Evolutionary conservation across 2,797 vertebrate species (phyloP).

Genomic region (Odontamblyopus lacepedii): DNA sequence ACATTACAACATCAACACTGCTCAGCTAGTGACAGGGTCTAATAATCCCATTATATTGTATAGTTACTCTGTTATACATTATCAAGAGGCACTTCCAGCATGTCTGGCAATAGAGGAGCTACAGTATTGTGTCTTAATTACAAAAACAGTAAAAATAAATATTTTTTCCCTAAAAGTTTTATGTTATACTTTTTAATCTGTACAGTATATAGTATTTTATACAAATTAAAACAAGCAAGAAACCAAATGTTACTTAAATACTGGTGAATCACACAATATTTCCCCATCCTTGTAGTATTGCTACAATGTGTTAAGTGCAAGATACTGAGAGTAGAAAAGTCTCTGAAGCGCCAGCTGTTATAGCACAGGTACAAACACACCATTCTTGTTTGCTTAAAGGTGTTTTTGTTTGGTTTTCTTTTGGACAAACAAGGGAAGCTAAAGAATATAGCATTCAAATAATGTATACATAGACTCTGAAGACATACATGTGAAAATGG

Average conservation of each 20-base stretch:
- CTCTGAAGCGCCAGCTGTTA: constrained; percentile 78
- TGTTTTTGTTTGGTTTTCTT: constrained; percentile 72
- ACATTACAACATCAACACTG: constrained; percentile 93
- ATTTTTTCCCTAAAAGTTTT: constrained; percentile 88
- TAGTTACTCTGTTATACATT: constrained; percentile 92
- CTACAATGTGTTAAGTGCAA: constrained; percentile 91
- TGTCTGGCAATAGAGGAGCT: constrained; percentile 92
- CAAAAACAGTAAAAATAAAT: constrained; percentile 99
- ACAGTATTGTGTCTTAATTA: constrained; percentile 96
- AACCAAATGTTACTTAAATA: constrained; percentile 88
- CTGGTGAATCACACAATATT: constrained; percentile 81
- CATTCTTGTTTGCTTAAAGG: constrained; percentile 74
- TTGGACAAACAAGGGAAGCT: constrained; percentile 58
- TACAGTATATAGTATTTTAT: constrained; percentile 89
- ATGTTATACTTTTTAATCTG: constrained; percentile 80
- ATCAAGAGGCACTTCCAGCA: constrained; percentile 98
- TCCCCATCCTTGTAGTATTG: constrained; percentile 84
- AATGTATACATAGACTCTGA: constrained; percentile 48
- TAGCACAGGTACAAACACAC: constrained; percentile 63
- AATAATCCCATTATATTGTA: constrained; percentile 89
- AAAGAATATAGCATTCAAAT: constrained; percentile 60
- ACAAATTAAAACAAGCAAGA: constrained; percentile 89
- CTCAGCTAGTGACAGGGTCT: constrained; percentile 91
- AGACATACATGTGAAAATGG: constrained; percentile 45
- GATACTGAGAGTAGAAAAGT: constrained; percentile 84